A percentile compares a stretch with the other conserved stretches of the same genome.
Evolutionary conservation across 2,113 vertebrate genomes (phyloP).

Genomic region (Mus pahari): DNA sequence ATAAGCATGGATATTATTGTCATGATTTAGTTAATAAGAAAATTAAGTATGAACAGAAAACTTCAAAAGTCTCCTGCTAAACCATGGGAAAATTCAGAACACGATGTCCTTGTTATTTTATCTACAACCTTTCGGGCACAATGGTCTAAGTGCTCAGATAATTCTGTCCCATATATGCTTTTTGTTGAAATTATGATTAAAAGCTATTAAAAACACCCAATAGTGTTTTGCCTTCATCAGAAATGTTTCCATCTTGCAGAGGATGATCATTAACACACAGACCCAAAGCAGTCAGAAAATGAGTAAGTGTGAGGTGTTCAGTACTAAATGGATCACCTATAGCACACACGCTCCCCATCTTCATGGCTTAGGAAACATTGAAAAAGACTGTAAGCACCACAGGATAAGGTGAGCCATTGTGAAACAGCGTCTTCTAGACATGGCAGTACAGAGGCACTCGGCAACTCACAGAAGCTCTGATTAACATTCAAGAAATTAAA

Average conservation of each 20-base stretch:
- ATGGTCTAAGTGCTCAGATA: not conserved
- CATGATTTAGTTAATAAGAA: constrained; percentile 16
- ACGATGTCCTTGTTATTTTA: not conserved
- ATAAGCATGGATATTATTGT: not conserved
- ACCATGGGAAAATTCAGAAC: not conserved
- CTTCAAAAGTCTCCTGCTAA: not conserved
- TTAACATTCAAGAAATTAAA: not conserved
- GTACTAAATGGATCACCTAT: too few relatives aligned
- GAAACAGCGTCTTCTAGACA: not conserved
- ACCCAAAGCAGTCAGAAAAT: too few relatives aligned
- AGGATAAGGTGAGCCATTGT: too few relatives aligned
- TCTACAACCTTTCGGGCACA: not conserved
- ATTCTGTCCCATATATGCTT: not conserved
- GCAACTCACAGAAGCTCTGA: too few relatives aligned
- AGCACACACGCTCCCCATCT: not conserved
- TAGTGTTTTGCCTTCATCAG: not conserved
- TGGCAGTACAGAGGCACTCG: rapidly evolving
- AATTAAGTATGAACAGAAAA: constrained; percentile 13
- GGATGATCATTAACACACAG: too few relatives aligned
- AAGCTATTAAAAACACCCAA: not conserved
- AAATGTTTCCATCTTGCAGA: not conserved
- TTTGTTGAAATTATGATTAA: constrained; percentile 18
- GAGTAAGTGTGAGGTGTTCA: too few relatives aligned
- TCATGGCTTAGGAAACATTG: too few relatives aligned
- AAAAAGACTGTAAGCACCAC: not conserved